Base-by-base conservation (phyloP, 2,797 vertebrate species). In the Cuculus canorus region DNA sequence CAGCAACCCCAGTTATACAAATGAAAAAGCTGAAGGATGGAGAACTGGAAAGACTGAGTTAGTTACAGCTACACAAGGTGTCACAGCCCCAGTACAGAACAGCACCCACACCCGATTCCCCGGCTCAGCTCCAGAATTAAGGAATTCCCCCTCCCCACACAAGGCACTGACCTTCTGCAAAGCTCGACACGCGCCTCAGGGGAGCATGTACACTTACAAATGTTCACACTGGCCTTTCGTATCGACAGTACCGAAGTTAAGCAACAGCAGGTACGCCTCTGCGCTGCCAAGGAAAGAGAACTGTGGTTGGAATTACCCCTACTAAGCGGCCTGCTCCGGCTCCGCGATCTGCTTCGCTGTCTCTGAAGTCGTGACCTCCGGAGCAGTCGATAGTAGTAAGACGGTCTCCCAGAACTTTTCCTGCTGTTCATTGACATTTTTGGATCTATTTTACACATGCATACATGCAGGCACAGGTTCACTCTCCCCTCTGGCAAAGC, bases 371-470 rank as follows among this genome's bases (percentile, higher is more conserved):
- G 98, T 45, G 99, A 98, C 97, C 99, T 98, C 97, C 99, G 98
- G 96, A 99, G 98, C 96, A 99, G 98, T 97, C 99, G 98, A 97
- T 99, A 99, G 98, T 99, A 99, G 98, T 99, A 99, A 2, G 99
- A 98, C 52, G 98, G 98, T 98, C 99, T 98, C 94, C 98, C 99
- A 68, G 98, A 99, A 95, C 98, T 99, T 98, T 99, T 99, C 98
- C 99, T 98, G 91, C 98, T 98, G 95, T 98, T 98, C 95, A 99
- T 98, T 64, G 99, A 99, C 99, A 99, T 99, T 97, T 96, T 97
- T 19, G 80, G 68, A 25, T 95, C 90, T 96, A 70, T 94, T 95
- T 97, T 95, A 95, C 92, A 96, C 96, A 92, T 7, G 41, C 60
- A 18, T 89, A 35, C 94, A 85, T 90, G 94, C 96, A 96, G 93